A percentile compares a stretch with the other conserved stretches of the same genome.
Evolutionary conservation across 1,140 invertebrate species (phyloP).

Genomic region (Danaus melanippus): DNA sequence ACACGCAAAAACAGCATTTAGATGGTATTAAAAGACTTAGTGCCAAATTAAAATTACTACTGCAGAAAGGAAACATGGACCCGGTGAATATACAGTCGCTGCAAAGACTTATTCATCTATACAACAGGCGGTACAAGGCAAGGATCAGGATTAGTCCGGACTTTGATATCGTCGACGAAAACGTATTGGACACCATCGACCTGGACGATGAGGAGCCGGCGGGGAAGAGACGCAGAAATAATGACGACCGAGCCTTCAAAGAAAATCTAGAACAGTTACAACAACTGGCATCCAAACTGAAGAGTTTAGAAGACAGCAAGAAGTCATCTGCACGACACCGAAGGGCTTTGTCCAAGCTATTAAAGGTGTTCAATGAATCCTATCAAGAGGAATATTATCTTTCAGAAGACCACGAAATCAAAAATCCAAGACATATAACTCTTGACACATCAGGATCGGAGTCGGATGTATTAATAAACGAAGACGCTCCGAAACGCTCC

Average conservation of each 20-base stretch:
- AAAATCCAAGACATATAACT: conserved; percentile 36
- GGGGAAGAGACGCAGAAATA: conserved; percentile 29
- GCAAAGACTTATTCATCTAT: conserved; percentile 37
- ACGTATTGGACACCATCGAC: conserved; percentile 46
- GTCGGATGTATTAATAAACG: conserved; percentile 17
- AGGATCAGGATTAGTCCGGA: conserved; percentile 34
- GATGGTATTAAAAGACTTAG: conserved; percentile 36
- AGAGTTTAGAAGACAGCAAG: conserved; percentile 31
- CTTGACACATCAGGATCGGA: conserved; percentile 44
- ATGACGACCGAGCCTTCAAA: conserved; percentile 22
- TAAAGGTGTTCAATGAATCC: conserved; percentile 51
- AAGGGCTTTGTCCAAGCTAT: conserved; percentile 42
- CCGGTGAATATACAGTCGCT: conserved; percentile 26
- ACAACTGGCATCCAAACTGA: conserved; percentile 32
- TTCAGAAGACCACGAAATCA: conserved; percentile 35
- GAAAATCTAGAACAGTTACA: conserved; percentile 38
- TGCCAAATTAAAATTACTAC: conserved; percentile 29
- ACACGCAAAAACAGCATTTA: conserved; percentile 29
- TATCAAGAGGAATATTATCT: conserved; percentile 51
- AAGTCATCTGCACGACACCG: conserved; percentile 36
- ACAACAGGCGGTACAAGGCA: conserved; percentile 41
- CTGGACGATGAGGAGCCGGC: conserved; percentile 43
- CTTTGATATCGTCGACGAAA: conserved; percentile 37
- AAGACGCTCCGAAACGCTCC: conserved; percentile 17
- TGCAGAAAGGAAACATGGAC: conserved; percentile 19